A percentile compares a stretch with the other conserved stretches of the same genome.
Conservation (phyloP, 53 echinoderm and acorn worm species). For the Crossaster papposus region DNA sequence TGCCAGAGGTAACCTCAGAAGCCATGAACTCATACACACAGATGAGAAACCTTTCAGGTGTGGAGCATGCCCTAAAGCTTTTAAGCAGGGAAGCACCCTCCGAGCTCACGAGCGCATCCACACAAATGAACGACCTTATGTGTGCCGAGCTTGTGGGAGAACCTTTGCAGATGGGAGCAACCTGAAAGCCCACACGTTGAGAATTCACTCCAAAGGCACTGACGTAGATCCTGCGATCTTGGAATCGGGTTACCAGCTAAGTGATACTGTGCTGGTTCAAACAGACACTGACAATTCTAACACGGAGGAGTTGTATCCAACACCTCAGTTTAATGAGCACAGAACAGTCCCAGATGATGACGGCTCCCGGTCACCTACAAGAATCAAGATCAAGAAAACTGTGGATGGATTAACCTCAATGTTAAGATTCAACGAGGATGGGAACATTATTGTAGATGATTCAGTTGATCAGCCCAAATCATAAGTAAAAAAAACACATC, state of each 20-base stretch:
- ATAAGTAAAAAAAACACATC: not conserved
- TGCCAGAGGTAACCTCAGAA: conserved; percentile 37
- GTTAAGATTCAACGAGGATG: not conserved
- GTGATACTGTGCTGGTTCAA: not conserved
- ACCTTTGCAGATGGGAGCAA: conserved; percentile 47
- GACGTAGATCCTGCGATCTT: not conserved
- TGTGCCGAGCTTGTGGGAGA: conserved; percentile 41
- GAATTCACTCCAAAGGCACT: conserved; percentile 27
- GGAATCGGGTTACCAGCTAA: not conserved
- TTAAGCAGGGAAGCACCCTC: conserved; percentile 46
- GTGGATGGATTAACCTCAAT: conserved; percentile 15
- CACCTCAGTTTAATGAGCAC: not conserved
- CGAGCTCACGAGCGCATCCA: conserved; percentile 46
- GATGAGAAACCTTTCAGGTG: conserved; percentile 46
- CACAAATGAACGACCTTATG: conserved; percentile 37
- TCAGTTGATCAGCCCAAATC: not conserved
- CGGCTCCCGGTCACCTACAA: not conserved
- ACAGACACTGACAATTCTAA: not conserved
- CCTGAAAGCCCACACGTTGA: conserved; percentile 25
- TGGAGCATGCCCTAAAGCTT: conserved; percentile 30
- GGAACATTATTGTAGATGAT: too few relatives aligned
- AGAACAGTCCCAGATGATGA: not conserved
- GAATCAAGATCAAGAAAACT: conserved; percentile 43
- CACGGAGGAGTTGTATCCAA: not conserved
- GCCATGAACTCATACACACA: conserved; percentile 45